Conservation (phyloP, 2,888 invertebrate species). For the Synanthedon andrenaeformis region DNA sequence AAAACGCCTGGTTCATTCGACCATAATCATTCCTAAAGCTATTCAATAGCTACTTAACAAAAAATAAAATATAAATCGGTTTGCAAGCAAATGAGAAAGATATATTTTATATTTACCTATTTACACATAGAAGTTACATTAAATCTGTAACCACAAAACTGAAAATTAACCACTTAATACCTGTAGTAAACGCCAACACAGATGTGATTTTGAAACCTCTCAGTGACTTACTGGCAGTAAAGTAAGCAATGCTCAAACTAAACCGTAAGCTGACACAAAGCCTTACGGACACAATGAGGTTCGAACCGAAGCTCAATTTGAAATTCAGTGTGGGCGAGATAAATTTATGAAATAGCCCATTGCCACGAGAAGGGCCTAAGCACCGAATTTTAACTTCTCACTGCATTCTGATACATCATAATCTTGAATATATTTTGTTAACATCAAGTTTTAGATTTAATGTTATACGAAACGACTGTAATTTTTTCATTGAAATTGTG, state of each 20-base stretch:
- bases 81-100: too few species aligned
- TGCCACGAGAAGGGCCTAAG: not conserved
- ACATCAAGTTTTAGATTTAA: too few species aligned
- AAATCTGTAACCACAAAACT: not conserved
- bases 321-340: conserved; percentile 32
- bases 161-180: not conserved
- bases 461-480: too few species aligned
- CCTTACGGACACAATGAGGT: conserved; percentile 28
- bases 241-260: conserved; percentile 3
- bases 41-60: too few species aligned
- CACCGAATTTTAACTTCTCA: not conserved
- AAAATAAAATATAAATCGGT: too few species aligned
- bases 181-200: not conserved
- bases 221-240: not conserved
- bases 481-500: too few species aligned
- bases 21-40: too few species aligned
- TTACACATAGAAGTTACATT: too few species aligned
- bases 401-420: too few species aligned
- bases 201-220: conserved; percentile 5
- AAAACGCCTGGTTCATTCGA: too few species aligned
- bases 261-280: conserved; percentile 34
- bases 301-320: conserved; percentile 15
- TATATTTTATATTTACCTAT: too few species aligned
- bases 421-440: too few species aligned
- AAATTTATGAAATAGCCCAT: conserved; percentile 26